These are phyloP conservation scores for Sturnira hondurensis DNA, from an alignment of 2,113 vertebrate species.

Conservation along the genomic window DNA sequence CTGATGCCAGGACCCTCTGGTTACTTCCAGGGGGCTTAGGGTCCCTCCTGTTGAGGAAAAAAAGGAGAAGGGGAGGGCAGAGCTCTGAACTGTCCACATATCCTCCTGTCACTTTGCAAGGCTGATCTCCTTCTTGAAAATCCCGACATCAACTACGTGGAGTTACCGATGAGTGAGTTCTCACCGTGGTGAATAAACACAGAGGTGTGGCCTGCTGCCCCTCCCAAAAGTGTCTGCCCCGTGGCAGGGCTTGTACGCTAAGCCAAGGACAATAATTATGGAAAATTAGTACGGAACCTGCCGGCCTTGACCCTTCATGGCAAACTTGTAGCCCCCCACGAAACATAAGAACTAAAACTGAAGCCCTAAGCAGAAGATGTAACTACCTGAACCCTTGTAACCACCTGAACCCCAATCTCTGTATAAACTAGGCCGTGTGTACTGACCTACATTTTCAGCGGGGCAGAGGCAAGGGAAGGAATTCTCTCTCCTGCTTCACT, in stretches of 20 bases:
- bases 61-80: not conserved
- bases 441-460: slow-evolving; percentile 24
- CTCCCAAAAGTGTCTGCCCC: not conserved
- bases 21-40: not conserved
- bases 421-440: not conserved
- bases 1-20: not conserved
- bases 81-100: not conserved
- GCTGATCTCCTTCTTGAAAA: not conserved
- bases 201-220: fast-evolving
- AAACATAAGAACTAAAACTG: not conserved
- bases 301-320: not conserved
- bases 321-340: not conserved
- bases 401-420: not conserved
- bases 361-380: not conserved
- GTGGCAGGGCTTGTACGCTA: not conserved
- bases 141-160: not conserved
- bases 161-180: not conserved
- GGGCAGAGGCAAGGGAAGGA: slow-evolving; percentile 29
- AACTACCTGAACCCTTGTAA: not conserved
- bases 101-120: not conserved
- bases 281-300: not conserved
- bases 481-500: not conserved
- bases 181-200: not conserved
- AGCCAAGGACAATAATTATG: not conserved
- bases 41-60: not conserved